Conservation (phyloP, 2,888 invertebrate genomes). For the Heliconius ethilla region DNA sequence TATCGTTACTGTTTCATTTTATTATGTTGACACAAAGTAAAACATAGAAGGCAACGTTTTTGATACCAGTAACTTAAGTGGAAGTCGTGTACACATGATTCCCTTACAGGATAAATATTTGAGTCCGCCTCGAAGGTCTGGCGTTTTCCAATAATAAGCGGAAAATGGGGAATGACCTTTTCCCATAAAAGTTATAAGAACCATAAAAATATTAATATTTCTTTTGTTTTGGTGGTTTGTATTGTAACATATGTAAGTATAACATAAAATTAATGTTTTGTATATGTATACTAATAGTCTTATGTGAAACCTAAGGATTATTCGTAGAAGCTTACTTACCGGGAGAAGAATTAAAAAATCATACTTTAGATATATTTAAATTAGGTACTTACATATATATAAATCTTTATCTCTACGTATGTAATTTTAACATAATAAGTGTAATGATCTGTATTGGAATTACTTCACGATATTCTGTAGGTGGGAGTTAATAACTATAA, state of each 20-base stretch:
- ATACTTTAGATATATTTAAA: background rate
- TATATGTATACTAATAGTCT: background rate
- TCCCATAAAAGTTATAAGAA: slow-evolving; percentile 7
- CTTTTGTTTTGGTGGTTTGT: slow-evolving; percentile 1
- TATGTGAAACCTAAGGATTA: background rate
- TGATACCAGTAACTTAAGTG: slow-evolving; percentile 2
- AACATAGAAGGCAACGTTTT: slow-evolving; percentile 5
- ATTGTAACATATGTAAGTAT: background rate
- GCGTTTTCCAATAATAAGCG: slow-evolving; percentile 12
- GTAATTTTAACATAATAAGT: no score
- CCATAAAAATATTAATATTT: slow-evolving; percentile 12
- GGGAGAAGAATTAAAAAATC: background rate
- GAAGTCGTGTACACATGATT: background rate
- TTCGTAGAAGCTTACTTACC: no score
- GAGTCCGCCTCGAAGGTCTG: background rate
- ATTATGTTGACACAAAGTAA: background rate
- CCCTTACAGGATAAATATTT: slow-evolving; percentile 20
- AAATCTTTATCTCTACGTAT: no score
- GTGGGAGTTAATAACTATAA: no score
- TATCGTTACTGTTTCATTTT: background rate
- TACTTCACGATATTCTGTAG: background rate
- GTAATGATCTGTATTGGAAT: no score
- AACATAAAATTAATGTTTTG: background rate
- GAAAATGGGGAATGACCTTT: slow-evolving; percentile 5
- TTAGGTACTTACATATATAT: background rate